phyloP scores from a whole-genome alignment of 2,113 vertebrate genomes.

The Noctilio leporinus region DNA sequence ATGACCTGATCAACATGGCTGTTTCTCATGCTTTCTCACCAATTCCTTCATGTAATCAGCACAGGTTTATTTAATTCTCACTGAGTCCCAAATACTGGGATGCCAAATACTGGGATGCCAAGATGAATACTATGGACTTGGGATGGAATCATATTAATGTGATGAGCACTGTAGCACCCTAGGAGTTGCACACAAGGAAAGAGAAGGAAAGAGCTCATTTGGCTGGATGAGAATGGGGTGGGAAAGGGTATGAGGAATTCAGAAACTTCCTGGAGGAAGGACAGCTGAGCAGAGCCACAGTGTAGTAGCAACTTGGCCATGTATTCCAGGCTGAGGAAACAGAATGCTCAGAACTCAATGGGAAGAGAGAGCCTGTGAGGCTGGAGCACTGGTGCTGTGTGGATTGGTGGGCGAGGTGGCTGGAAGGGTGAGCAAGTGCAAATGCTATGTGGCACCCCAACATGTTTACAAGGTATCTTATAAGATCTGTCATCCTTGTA shows the following conservation, averaged over 20 bases:
- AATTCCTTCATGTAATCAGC: neutral
- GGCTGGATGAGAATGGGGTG: neutral
- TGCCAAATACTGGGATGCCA: neutral
- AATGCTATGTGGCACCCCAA: neutral
- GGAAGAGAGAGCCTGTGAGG: neutral
- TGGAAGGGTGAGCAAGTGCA: neutral
- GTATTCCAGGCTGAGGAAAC: neutral
- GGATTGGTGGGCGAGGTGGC: neutral
- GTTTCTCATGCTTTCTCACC: no score
- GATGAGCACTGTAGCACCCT: neutral
- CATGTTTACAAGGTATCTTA: neutral
- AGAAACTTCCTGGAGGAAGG: neutral
- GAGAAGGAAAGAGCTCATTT: neutral
- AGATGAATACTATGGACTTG: neutral
- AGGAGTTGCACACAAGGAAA: neutral
- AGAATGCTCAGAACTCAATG: neutral
- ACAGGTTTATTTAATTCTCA: neutral
- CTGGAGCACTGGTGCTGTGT: no score
- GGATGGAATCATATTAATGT: no score
- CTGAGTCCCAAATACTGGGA: neutral
- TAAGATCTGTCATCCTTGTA: neutral
- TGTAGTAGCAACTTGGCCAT: neutral
- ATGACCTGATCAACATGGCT: neutral
- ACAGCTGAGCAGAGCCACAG: neutral
- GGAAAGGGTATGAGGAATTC: neutral